Evolutionary conservation across 2,113 vertebrate species (phyloP), one percentile per base, ranked within the genome.

Genomic region (Takifugu flavidus): DNA sequence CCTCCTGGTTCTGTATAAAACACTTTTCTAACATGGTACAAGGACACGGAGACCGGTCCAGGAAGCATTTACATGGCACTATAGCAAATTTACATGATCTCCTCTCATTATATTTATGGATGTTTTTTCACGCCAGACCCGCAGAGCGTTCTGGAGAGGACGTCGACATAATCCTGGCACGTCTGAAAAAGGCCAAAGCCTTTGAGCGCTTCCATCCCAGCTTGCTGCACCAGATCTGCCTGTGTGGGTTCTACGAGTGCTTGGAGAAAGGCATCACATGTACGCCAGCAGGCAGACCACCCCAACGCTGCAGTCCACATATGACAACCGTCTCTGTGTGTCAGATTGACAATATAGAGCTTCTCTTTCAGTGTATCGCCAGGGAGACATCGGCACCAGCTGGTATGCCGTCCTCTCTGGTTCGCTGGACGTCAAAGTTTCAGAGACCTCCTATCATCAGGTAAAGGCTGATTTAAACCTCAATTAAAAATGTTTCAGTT

Each of bases 391-490:
- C 65, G 97, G 97, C 66, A 98, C 94, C 20, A 96, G 93, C 67
- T 99, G 97, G 97, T 99, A 99, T 64, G 92, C 96, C 25, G 95
- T 99, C 53, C 87, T 99, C 50, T 94, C 95, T 28, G 97, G 97
- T 65, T 98, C 97, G 12, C 83, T 99, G 87, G 96, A 98, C 85
- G 97, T 99, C 75, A 98, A 95, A 90, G 94, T 99, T 61, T 98
- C 97, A 39, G 95, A 96, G 84, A 99, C 95, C 4, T 94, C 93
- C 77, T 95, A 92, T 83, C 91, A 96, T 78, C 96, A 97, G 94
- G 96, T 97, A 93, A 70, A 14, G 13, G 44, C 12, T 13, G 44
- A 6, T 31, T 45, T 13, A 45, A 45, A 45, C 42, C 42, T 13
- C 42, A 43, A 2, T 20, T 20, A 31, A 43, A 28, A 2, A 47